Percentiles rank a stretch among this genome's conserved stretches.
These are phyloP conservation scores for Stichopus chloronotus DNA, from an alignment of 35 echinoderm and acorn worm genomes.

Conservation along the genomic window DNA sequence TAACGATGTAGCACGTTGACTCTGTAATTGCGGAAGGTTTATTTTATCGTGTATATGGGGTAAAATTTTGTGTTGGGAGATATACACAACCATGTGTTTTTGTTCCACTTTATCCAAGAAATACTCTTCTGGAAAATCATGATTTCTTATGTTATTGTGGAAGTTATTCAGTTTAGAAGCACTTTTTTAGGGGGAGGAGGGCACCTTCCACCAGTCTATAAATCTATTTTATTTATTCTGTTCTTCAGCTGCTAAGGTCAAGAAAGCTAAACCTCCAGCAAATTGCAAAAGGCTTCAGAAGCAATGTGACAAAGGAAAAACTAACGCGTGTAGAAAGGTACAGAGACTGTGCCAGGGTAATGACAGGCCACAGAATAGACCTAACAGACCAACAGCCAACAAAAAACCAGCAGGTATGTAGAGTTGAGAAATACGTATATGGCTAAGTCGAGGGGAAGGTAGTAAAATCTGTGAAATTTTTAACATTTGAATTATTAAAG, in stretches of 20 bases:
- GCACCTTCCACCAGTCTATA: too few relatives aligned
- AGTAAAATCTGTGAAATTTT: background rate
- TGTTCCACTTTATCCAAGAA: too few relatives aligned
- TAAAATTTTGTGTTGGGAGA: too few relatives aligned
- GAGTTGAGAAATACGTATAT: background rate
- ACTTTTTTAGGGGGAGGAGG: too few relatives aligned
- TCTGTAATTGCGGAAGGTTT: too few relatives aligned
- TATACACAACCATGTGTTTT: too few relatives aligned
- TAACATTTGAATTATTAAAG: background rate
- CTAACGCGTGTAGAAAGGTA: constrained; percentile 8
- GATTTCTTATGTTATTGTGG: too few relatives aligned
- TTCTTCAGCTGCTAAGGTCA: background rate
- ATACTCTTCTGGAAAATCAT: too few relatives aligned
- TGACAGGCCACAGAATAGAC: background rate
- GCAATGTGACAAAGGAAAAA: constrained; percentile 26
- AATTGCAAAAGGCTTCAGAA: constrained; percentile 24
- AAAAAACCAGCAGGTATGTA: background rate
- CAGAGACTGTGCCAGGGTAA: background rate
- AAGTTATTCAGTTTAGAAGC: too few relatives aligned
- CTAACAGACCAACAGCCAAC: background rate
- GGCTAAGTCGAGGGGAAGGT: background rate
- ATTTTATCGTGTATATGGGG: too few relatives aligned
- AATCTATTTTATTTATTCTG: background rate
- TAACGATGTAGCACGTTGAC: too few relatives aligned
- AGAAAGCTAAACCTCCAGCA: background rate